Base-by-base conservation (phyloP, 2,888 invertebrate species). In the Coronaproctus castanopsis region DNA sequence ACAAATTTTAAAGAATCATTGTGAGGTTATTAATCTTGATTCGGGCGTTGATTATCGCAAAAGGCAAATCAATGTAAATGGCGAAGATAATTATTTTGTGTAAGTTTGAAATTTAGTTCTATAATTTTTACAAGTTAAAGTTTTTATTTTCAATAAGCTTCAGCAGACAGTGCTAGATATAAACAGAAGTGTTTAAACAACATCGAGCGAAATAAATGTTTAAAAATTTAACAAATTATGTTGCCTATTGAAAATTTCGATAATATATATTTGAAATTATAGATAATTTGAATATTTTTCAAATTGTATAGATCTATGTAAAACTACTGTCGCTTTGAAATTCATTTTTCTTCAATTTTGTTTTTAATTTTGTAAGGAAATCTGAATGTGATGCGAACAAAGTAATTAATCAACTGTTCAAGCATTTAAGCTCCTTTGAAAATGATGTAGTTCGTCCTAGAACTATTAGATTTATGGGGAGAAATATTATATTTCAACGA, bases 11-110 rank as follows among this genome's bases (percentile, higher is more conserved):
- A 92, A 96, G 73, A 77, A 80, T 63, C 84, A 86, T 69, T 95
- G 93, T 71, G 72, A 78, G 63, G 75, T 89, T 8, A 72, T 82
- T 21, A 80, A 81, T 66, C 74, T 98, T 64, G 92, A 97, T 72
- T 93, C 93, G 18, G 92, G 92, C 19, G 84, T 93, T 66, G 98
- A 98, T 74, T 98, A 98, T 71, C 79, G 97, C 67, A 76, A 84
- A 66, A 78, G 80, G 70, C 36, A 36, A 14, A 78, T 80, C 64
- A 79, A 81, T 20, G 75, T 76, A 64, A 82, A 76, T 1, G 72
- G 78, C 70, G 81, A 78, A 71, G 79, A 79, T 62, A 82, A 83
- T 71, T 96, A 84, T 73, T 93, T 89, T 74, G 74, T 90, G 85
- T 87, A 75, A 77, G 63, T 61, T 49, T 20, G 14, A 48, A 52